Percentiles rank a stretch among this genome's conserved stretches.
These are phyloP conservation scores for Tapirus indicus DNA, from an alignment of 2,797 vertebrate species.

Conservation along the genomic window DNA sequence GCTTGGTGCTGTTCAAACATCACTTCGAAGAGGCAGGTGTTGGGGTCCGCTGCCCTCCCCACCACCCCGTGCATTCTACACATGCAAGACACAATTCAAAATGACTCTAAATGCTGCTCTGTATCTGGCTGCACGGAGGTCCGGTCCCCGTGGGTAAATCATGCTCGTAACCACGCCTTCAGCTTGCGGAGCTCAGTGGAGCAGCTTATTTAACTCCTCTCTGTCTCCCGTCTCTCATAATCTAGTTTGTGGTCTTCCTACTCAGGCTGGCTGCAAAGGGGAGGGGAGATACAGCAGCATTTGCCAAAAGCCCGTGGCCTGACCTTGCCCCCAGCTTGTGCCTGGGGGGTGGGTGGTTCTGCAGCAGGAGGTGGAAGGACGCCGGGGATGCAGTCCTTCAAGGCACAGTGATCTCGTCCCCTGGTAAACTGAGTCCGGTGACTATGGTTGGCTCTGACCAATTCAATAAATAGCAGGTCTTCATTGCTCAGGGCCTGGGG, in stretches of 20 bases:
- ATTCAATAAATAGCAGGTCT: background rate
- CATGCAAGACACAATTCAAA: background rate
- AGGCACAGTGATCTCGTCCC: background rate
- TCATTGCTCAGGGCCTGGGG: accelerated
- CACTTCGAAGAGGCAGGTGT: background rate
- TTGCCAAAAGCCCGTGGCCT: background rate
- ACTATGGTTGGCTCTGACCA: background rate
- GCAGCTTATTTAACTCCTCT: background rate
- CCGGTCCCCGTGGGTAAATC: background rate
- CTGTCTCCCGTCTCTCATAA: no score
- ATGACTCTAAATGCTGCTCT: background rate
- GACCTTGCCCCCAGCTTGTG: background rate
- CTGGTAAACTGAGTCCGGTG: background rate
- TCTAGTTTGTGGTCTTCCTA: background rate
- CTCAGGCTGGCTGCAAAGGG: background rate
- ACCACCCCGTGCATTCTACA: background rate
- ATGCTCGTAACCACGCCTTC: background rate
- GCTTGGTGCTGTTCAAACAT: background rate
- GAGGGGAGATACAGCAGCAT: accelerated
- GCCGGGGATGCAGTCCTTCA: background rate
- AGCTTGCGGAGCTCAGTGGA: background rate
- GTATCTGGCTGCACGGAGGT: background rate
- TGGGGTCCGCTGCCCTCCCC: background rate
- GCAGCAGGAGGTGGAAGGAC: no score
- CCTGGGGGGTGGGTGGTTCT: background rate